phyloP scores from a whole-genome alignment of 1,140 invertebrate genomes.

The Cydia amplana region DNA sequence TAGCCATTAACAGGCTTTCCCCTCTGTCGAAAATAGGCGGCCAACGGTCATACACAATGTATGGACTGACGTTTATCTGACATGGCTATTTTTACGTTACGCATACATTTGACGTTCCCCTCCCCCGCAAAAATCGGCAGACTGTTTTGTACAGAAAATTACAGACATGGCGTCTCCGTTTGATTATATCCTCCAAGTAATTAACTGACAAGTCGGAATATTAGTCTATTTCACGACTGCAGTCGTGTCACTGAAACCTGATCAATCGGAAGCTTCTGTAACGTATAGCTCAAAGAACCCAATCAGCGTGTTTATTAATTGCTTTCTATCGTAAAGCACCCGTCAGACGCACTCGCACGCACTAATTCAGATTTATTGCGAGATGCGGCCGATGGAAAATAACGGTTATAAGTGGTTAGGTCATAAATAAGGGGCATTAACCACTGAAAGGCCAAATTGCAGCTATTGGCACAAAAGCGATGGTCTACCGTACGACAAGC shows the following conservation, averaged over 20 bases:
- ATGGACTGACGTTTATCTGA: too few species aligned
- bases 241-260: background rate
- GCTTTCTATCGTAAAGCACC: constrained; percentile 16
- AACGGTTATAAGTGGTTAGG: constrained; percentile 16
- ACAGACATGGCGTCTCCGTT: too few species aligned
- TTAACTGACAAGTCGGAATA: background rate
- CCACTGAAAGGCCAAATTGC: background rate
- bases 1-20: too few species aligned
- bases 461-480: background rate
- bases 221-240: background rate
- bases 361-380: constrained; percentile 29
- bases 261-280: background rate
- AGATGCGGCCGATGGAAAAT: background rate
- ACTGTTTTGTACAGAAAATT: too few species aligned
- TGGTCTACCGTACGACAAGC: background rate
- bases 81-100: too few species aligned
- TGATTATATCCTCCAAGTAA: too few species aligned
- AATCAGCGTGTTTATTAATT: constrained; percentile 30
- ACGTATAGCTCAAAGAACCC: background rate
- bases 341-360: constrained; percentile 10
- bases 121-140: too few species aligned
- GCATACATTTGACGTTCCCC: too few species aligned
- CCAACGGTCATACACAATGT: too few species aligned
- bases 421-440: constrained; percentile 17
- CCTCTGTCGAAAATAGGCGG: too few species aligned